Evolutionary conservation across 2,888 invertebrate genomes (phyloP), one percentile per base, ranked within the genome.

Genomic region (Tortrix viridana): DNA sequence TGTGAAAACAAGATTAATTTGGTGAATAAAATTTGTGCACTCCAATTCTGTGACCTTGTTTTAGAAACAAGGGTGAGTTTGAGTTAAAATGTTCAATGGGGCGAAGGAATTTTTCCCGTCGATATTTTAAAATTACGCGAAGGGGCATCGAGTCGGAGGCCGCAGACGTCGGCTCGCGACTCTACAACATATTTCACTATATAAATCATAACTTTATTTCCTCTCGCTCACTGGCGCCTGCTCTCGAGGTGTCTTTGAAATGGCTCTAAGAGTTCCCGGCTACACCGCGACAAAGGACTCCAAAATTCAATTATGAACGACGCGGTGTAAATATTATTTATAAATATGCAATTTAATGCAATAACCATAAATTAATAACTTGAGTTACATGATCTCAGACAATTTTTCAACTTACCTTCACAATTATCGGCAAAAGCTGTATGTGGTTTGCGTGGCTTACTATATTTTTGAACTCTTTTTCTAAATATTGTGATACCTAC

Each of bases 191-290:
- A 91, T 89, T 89, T 88, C 86, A 84, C 84, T 86, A 85, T 85
- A 89, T 91, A 91, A 89, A 90, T 91, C 89, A 90, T 88, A 90
- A 89, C 86, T 90, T 90, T 89, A 90, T 90, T 90, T 89, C 90
- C 90, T 89, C 86, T 88, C 86, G 85, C 81, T 89, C 84, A 80
- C 69, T 73, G 80, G 81, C 78, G 76, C 79, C 76, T 78, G 46
- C 32, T 38, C 78, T 66, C 74, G 80, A 88, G 87, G 85, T 89
- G 87, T 88, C 90, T 90, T 87, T 86, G 86, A 82, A 88, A 87
- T 80, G 81, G 84, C 83, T 87, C 86, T 87, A 87, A 89, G 86
- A 88, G 81, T 85, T 81, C 82, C 80, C 77, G 73, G 78, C 77
- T 78, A 74, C 75, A 76, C 85, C 90, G 78, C 88, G 80, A 88